Evolutionary conservation across 30 jellyfish, hydroid and myxozoan genomes (phyloP), one percentile per base, ranked within the genome.

Genomic region (Pseudorhiza aurosa): DNA sequence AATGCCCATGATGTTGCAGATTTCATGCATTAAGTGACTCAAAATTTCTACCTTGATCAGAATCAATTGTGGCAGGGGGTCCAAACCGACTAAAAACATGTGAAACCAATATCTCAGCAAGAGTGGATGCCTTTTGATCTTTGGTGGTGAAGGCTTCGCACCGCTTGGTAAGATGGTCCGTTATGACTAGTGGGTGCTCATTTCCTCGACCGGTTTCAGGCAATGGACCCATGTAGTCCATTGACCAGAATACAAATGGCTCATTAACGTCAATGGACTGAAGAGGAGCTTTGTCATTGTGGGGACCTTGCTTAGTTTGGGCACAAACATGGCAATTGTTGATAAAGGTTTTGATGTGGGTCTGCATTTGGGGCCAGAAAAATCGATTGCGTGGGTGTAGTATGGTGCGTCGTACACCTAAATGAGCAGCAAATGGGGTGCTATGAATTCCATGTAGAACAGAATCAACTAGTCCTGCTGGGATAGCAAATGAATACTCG

Each of bases 41-140:
- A 67, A 65, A 80, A 68, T 80, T 80, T 25, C 70, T 33, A 27
- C 92, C 95, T 62, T 73, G 88, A 49, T 84, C 85, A 5, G 95
- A n/a, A 84, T 56, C 83, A 51, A 58, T 59, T 12, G 29, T 67
- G 15, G 35, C 22, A 22, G 89, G 96, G 36, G 77, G 76, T 2
- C 90, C 86, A 37, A 57, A 74, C 15, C 81, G 40, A 84, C 96
- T 33, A 62, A 55, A 35, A 30, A 28, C 60, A n/a, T n/a, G n/a
- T n/a, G n/a, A n/a, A n/a, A n/a, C n/a, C n/a, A n/a, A n/a, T n/a
- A n/a, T n/a, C n/a, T 46, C 58, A 19, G 87, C 44, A 22, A 85
- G 74, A 8, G 91, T 85, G 58, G 26, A 12, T 7, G 96, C 91
- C 31, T 75, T 45, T n/a, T 75, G 85, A 46, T 85, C 85, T 29